Evolutionary conservation across 1,140 invertebrate species (phyloP).

Genomic region (Oryctes rhinoceros): DNA sequence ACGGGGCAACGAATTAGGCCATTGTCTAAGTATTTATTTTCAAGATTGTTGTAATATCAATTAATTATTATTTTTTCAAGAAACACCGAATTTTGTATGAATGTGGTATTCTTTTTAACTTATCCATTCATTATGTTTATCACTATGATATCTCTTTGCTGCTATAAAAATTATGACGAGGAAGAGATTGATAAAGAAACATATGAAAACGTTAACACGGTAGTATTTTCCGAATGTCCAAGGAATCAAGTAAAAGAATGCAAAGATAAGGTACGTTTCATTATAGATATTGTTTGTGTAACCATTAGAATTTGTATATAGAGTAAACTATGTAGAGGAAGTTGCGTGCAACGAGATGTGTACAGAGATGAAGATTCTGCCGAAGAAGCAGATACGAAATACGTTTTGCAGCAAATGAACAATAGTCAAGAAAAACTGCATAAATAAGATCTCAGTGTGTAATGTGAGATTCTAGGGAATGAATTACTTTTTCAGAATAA

Average conservation of each 20-base stretch:
- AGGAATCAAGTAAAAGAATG: background rate
- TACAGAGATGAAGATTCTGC: slow-evolving; percentile 52
- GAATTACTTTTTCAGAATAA: background rate
- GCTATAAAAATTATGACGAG: slow-evolving; percentile 42
- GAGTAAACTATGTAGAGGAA: slow-evolving; percentile 18
- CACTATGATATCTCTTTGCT: slow-evolving; percentile 38
- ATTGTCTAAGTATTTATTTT: slow-evolving; percentile 39
- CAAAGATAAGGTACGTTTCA: slow-evolving; percentile 39
- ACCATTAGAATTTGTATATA: slow-evolving; percentile 3
- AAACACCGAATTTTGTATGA: slow-evolving; percentile 50
- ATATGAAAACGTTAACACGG: slow-evolving; percentile 40
- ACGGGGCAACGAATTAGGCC: slow-evolving; percentile 42
- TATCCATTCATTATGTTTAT: slow-evolving; percentile 47
- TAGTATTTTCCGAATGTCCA: slow-evolving; percentile 38
- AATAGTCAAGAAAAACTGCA: slow-evolving; percentile 48
- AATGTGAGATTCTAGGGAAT: background rate
- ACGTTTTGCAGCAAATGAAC: slow-evolving; percentile 52
- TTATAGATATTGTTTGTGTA: background rate
- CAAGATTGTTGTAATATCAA: background rate
- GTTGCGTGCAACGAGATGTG: slow-evolving; percentile 43
- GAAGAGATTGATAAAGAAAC: slow-evolving; percentile 21
- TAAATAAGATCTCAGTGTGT: background rate
- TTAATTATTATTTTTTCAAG: slow-evolving; percentile 41
- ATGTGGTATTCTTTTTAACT: slow-evolving; percentile 49
- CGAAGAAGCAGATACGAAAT: slow-evolving; percentile 54